Evolutionary conservation across 1,140 invertebrate genomes (phyloP).

Genomic region (Epicauta chinensis): DNA sequence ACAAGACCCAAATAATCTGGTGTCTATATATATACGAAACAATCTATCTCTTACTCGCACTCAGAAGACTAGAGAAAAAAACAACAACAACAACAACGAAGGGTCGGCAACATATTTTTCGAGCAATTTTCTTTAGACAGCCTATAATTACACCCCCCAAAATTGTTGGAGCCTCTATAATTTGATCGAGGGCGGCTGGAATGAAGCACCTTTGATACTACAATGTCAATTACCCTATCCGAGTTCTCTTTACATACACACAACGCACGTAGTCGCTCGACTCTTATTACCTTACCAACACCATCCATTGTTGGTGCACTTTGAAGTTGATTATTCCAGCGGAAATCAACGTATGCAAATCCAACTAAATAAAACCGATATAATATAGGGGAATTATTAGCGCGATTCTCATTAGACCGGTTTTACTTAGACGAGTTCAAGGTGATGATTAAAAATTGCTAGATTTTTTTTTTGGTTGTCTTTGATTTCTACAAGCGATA

Average conservation of each 20-base stretch:
- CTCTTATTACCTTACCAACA: background rate
- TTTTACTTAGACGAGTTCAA: no score
- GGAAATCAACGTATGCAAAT: constrained; percentile 10
- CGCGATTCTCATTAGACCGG: no score
- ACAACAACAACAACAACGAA: constrained; percentile 16
- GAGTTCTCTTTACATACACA: constrained; percentile 13
- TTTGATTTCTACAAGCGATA: no score
- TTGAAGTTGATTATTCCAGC: constrained; percentile 4
- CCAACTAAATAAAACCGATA: constrained; percentile 1
- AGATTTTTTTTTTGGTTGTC: no score
- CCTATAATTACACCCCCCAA: constrained; percentile 42
- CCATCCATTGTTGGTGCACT: no score
- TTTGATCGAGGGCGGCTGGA: constrained; percentile 37
- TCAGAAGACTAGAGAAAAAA: no score
- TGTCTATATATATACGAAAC: no score
- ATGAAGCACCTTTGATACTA: constrained; percentile 40
- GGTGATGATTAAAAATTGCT: no score
- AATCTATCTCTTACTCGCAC: no score
- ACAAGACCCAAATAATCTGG: no score
- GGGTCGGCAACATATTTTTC: constrained; percentile 38
- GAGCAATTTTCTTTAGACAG: constrained; percentile 40
- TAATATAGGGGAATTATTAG: no score
- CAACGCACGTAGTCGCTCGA: background rate
- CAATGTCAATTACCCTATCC: constrained; percentile 40
- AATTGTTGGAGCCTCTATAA: constrained; percentile 32